Conservation (phyloP, 2,797 vertebrate genomes). For the Callimico goeldii region DNA sequence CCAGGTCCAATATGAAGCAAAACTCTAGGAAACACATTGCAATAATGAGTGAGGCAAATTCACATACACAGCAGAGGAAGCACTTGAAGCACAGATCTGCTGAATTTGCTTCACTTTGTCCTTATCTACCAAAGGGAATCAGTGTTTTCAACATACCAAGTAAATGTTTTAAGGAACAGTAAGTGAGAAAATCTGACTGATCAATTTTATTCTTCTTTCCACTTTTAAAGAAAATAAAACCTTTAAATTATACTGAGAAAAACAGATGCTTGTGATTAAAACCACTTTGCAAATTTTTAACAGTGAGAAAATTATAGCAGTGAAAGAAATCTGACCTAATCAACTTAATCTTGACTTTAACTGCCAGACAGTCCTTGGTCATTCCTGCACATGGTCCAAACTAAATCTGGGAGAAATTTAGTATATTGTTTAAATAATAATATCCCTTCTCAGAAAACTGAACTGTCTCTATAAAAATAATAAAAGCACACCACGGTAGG, state of each 20-base stretch:
- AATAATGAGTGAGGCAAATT: conserved; percentile 75
- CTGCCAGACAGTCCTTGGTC: neutral
- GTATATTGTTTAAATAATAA: neutral
- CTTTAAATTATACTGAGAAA: neutral
- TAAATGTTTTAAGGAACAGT: neutral
- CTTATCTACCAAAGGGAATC: conserved; percentile 21
- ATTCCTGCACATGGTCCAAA: neutral
- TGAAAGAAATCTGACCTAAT: neutral
- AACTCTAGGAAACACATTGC: conserved; percentile 80
- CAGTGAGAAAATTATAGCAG: neutral
- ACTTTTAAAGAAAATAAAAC: neutral
- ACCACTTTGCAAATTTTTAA: neutral
- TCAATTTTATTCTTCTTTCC: conserved; percentile 15
- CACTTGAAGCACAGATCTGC: conserved; percentile 71
- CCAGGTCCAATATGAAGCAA: conserved; percentile 27
- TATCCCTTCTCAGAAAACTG: neutral
- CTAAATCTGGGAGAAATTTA: neutral
- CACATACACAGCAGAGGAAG: conserved; percentile 60
- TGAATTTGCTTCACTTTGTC: conserved; percentile 74
- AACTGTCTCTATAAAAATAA: neutral
- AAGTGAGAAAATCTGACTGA: neutral
- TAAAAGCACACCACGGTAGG: neutral
- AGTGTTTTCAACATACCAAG: neutral
- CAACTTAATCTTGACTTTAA: neutral
- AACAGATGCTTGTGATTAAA: neutral